Evolutionary conservation across 30 jellyfish, hydroid and myxozoan genomes (phyloP).

Genomic region (Chrysaora quinquecirrha): DNA sequence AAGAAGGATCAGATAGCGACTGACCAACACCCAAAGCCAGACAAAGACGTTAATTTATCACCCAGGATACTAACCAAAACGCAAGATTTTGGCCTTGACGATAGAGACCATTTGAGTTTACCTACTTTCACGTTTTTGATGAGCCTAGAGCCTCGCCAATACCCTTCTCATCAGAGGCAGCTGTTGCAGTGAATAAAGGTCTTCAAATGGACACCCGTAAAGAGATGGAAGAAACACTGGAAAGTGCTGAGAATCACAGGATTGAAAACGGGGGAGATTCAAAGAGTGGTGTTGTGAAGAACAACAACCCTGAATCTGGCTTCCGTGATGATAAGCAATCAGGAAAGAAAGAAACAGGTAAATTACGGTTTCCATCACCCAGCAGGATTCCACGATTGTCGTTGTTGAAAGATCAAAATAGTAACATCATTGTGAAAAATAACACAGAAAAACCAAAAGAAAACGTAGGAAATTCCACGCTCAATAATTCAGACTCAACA

Average conservation of each 20-base stretch:
- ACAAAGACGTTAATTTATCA: constrained; percentile 33
- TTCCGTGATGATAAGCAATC: background rate
- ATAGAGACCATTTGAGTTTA: background rate
- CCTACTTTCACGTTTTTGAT: background rate
- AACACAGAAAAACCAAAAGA: background rate
- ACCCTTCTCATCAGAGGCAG: background rate
- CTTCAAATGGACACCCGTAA: background rate
- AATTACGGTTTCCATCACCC: constrained; percentile 33
- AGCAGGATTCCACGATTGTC: constrained; percentile 34
- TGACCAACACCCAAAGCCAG: constrained; percentile 20
- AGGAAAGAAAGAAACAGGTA: background rate
- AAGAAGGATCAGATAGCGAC: no score
- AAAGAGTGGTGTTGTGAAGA: no score
- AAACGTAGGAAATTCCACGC: background rate
- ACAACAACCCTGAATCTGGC: no score
- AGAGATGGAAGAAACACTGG: background rate
- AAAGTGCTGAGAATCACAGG: background rate
- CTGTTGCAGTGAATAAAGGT: background rate
- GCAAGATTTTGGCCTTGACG: constrained; percentile 1
- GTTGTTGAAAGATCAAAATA: constrained; percentile 13
- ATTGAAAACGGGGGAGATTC: background rate
- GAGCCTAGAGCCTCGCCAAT: background rate
- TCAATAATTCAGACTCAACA: background rate
- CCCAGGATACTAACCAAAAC: constrained; percentile 63
- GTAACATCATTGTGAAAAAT: constrained; percentile 27